These are phyloP conservation scores for Tor tambroides DNA, from an alignment of 2,113 vertebrate genomes.

Conservation along the genomic window DNA sequence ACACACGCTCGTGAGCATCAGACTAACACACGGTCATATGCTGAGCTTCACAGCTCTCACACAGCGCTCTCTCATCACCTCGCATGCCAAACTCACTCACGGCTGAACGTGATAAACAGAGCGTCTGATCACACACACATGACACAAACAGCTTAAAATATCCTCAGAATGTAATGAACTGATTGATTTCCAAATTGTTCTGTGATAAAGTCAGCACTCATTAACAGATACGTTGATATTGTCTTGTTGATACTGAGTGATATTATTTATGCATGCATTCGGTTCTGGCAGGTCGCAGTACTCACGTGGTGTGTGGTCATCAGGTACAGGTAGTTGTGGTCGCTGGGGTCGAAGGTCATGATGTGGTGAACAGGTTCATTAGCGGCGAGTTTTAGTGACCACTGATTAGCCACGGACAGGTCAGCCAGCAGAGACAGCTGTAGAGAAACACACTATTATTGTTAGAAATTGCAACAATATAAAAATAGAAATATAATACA, in stretches of 20 bases:
- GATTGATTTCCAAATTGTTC: too few relatives aligned
- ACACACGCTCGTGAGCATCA: neutral
- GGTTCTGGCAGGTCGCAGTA: neutral
- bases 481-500: too few relatives aligned
- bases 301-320: slow-evolving; percentile 97
- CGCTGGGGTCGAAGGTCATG: slow-evolving; percentile 94
- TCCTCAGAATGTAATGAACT: neutral
- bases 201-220: too few relatives aligned
- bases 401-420: slow-evolving; percentile 83
- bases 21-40: slow-evolving; percentile 34
- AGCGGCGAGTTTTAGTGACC: slow-evolving; percentile 80
- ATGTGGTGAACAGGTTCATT: slow-evolving; percentile 89
- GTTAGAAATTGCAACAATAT: too few relatives aligned
- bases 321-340: slow-evolving; percentile 89
- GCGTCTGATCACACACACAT: neutral
- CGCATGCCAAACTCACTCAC: neutral
- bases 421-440: slow-evolving; percentile 85
- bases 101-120: slow-evolving; percentile 7
- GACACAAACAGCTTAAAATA: neutral
- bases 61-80: slow-evolving; percentile 23
- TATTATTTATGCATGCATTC: too few relatives aligned
- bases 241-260: too few relatives aligned
- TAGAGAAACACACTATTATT: slow-evolving; percentile 46
- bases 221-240: too few relatives aligned
- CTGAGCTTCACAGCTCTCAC: slow-evolving; percentile 43